phyloP scores from a whole-genome alignment of 53 echinoderm and acorn worm species.

The Crossaster papposus region DNA sequence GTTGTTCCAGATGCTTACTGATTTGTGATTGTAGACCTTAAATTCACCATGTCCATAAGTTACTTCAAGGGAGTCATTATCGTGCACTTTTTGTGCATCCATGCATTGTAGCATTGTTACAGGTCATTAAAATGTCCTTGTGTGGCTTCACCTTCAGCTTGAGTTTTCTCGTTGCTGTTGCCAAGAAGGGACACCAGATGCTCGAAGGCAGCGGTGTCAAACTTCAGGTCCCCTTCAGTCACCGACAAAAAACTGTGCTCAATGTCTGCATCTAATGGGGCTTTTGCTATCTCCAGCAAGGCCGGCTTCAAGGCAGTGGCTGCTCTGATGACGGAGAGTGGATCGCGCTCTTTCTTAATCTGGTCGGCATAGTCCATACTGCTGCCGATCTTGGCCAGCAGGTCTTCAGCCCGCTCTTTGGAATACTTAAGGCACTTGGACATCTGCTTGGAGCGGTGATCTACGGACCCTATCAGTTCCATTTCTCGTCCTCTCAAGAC shows the following conservation, averaged over 20 bases:
- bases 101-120: background rate
- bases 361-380: slow-evolving; percentile 31
- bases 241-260: background rate
- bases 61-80: background rate
- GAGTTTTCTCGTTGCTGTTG: background rate
- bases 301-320: slow-evolving; percentile 16
- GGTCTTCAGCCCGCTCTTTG: slow-evolving; percentile 1
- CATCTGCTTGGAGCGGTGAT: slow-evolving; percentile 26
- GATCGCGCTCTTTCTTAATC: background rate
- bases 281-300: background rate
- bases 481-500: slow-evolving; percentile 10
- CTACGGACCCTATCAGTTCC: slow-evolving; percentile 8
- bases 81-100: background rate
- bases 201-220: background rate
- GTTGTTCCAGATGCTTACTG: background rate
- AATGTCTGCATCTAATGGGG: background rate
- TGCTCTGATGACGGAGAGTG: slow-evolving; percentile 25
- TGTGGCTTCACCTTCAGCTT: background rate
- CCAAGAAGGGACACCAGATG: slow-evolving; percentile 15
- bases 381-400: slow-evolving; percentile 10
- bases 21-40: no score
- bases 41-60: no score
- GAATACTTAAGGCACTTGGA: slow-evolving; percentile 21
- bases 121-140: background rate
- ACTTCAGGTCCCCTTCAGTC: background rate